A percentile compares a stretch with the other conserved stretches of the same genome.
These are phyloP conservation scores for Kradibia gibbosae DNA, from an alignment of 1,140 invertebrate species.

Conservation along the genomic window DNA sequence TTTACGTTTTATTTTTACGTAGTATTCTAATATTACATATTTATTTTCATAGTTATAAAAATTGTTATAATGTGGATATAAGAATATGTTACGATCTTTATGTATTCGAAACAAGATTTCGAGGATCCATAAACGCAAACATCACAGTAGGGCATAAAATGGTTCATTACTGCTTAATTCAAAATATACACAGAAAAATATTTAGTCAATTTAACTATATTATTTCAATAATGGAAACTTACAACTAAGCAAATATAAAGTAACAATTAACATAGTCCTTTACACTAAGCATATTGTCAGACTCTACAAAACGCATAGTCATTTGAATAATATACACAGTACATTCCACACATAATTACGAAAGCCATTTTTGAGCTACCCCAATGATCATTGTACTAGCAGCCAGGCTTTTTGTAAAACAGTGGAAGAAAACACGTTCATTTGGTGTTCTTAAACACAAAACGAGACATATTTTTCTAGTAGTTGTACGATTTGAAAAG, in stretches of 20 bases:
- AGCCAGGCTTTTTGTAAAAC: neutral
- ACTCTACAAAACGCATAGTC: conserved; percentile 1
- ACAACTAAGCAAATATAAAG: neutral
- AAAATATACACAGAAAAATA: conserved; percentile 22
- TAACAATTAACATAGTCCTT: neutral
- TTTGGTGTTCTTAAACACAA: neutral
- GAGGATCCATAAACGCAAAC: neutral
- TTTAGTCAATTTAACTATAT: neutral
- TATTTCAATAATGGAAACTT: neutral
- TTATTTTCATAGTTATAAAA: conserved; percentile 10
- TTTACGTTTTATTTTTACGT: neutral
- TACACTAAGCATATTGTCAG: conserved; percentile 24
- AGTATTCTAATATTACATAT: neutral
- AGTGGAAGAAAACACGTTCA: neutral
- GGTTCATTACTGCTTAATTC: neutral
- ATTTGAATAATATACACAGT: conserved; percentile 12
- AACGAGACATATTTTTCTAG: neutral
- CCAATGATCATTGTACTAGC: neutral
- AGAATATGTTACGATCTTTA: neutral
- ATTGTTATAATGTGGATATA: neutral
- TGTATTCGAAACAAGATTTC: conserved; percentile 4
- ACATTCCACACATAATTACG: conserved; percentile 2
- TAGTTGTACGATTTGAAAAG: neutral
- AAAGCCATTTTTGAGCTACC: neutral
- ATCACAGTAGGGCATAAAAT: neutral